Evolutionary conservation across 2,888 invertebrate species (phyloP).

Genomic region (Teleogryllus oceanicus): DNA sequence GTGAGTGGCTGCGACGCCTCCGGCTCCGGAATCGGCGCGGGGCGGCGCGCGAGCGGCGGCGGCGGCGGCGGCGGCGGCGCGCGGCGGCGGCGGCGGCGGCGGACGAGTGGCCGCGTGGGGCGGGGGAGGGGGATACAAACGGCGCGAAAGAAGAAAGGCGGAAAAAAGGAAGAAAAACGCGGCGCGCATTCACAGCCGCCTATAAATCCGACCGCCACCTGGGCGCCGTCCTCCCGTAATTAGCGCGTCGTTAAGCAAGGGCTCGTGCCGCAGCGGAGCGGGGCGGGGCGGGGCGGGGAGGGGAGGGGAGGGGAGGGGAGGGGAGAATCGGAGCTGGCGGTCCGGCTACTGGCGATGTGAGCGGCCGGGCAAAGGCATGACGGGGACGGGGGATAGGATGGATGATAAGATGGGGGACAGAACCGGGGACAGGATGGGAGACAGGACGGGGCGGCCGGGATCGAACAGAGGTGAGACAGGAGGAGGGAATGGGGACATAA

Average conservation of each 20-base stretch:
- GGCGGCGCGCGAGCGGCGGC: neutral
- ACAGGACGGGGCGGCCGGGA: too few relatives aligned
- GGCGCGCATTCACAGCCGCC: neutral
- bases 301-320: neutral
- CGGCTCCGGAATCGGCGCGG: neutral
- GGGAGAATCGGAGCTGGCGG: too few relatives aligned
- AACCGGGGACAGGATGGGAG: too few relatives aligned
- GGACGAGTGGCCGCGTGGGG: neutral
- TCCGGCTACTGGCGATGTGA: too few relatives aligned
- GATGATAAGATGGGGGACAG: too few relatives aligned
- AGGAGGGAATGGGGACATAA: too few relatives aligned
- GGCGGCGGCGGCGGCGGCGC: neutral
- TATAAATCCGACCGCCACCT: neutral
- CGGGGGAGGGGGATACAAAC: too few relatives aligned
- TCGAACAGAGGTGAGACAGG: too few relatives aligned
- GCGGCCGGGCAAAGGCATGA: too few relatives aligned
- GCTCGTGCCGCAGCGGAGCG: neutral
- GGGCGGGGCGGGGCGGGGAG: neutral
- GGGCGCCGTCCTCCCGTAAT: neutral
- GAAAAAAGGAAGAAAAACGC: neutral
- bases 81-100: neutral
- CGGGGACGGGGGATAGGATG: too few relatives aligned
- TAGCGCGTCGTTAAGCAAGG: constrained; percentile 18
- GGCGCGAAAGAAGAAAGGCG: too few relatives aligned
- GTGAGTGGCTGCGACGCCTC: neutral